Conservation (phyloP, 2,888 invertebrate species). For the Melinaea marsaeus region DNA sequence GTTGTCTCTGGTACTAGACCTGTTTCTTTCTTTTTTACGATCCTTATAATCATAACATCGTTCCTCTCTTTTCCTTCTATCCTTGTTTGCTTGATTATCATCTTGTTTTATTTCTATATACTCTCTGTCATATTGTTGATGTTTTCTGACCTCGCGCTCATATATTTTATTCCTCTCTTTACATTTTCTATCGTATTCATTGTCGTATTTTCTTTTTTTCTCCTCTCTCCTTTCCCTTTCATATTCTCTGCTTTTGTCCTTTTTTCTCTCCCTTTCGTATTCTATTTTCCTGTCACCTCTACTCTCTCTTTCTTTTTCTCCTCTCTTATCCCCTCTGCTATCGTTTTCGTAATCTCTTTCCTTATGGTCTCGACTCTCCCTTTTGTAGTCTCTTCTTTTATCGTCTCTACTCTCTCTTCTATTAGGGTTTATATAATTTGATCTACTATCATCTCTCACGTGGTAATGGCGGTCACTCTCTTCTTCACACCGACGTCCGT, state of each 20-base stretch:
- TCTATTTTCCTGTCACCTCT: constrained; percentile 9
- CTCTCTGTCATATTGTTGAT: background rate
- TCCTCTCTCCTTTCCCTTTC: constrained; percentile 2
- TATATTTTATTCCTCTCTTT: background rate
- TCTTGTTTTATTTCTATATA: background rate
- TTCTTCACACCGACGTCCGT: too few species aligned
- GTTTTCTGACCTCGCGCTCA: too few species aligned
- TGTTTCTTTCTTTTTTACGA: constrained; percentile 11
- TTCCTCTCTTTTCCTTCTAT: constrained; percentile 7
- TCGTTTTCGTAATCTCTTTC: constrained; percentile 8
- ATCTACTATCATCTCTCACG: too few species aligned
- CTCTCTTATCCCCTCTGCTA: background rate
- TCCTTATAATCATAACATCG: background rate
- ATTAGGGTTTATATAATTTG: too few species aligned
- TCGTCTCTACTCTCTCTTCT: background rate
- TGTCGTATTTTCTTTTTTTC: background rate
- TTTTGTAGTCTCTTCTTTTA: constrained; percentile 7
- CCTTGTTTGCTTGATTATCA: background rate
- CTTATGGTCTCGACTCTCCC: background rate
- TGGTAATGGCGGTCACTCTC: too few species aligned
- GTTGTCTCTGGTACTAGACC: constrained; percentile 11
- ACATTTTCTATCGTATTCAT: background rate
- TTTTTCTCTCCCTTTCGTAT: constrained; percentile 16
- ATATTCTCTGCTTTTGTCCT: constrained; percentile 9
- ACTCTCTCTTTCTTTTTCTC: constrained; percentile 8